A percentile compares a stretch with the other conserved stretches of the same genome.
phyloP scores from a whole-genome alignment of 2,797 vertebrate genomes.

The Pogoniulus pusillus region DNA sequence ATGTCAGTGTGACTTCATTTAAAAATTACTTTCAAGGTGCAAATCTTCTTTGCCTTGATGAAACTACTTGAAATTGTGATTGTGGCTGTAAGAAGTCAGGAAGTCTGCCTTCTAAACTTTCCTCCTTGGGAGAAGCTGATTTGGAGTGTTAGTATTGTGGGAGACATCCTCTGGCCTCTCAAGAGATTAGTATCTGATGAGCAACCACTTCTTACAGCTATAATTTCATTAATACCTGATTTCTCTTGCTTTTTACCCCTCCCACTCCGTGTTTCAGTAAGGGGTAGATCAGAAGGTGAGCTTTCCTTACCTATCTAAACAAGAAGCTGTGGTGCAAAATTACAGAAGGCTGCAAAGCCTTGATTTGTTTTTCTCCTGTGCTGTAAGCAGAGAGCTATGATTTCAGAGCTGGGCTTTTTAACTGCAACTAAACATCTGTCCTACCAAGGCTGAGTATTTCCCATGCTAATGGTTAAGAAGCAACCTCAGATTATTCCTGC shows the following conservation, averaged over 20 bases:
- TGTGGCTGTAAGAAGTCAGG: background rate
- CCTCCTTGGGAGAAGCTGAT: background rate
- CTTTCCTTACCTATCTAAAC: constrained; percentile 33
- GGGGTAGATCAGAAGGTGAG: background rate
- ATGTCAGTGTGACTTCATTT: constrained; percentile 13
- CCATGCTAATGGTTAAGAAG: background rate
- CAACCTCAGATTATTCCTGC: background rate
- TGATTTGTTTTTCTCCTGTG: background rate
- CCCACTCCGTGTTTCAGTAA: background rate
- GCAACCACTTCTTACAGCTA: constrained; percentile 5
- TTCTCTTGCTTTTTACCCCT: constrained; percentile 9
- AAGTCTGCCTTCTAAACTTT: constrained; percentile 3
- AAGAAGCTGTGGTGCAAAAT: constrained; percentile 16
- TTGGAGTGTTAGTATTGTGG: background rate
- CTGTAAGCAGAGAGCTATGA: background rate
- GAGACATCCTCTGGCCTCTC: constrained; percentile 7
- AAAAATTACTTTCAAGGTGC: background rate
- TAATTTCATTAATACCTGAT: constrained; percentile 19
- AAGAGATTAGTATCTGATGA: constrained; percentile 54
- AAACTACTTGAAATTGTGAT: background rate
- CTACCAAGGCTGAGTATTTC: background rate
- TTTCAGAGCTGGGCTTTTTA: background rate
- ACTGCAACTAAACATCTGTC: background rate
- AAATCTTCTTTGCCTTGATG: constrained; percentile 27
- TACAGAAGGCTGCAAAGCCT: background rate